Base-by-base conservation (phyloP, 2,113 vertebrate genomes). In the Ciconia maguari region DNA sequence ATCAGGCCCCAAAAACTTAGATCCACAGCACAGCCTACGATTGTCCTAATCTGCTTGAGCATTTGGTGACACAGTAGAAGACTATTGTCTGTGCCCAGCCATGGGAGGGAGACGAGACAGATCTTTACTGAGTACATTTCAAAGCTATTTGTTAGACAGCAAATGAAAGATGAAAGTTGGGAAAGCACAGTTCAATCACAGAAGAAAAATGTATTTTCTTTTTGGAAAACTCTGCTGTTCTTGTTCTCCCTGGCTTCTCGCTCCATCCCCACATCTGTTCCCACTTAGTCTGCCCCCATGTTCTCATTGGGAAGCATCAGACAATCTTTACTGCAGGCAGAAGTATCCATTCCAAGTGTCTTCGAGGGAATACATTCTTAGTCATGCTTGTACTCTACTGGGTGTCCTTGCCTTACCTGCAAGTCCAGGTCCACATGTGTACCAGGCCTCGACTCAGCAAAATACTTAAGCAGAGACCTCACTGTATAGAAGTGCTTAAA, bases 81-180 rank as follows among this genome's bases (percentile, higher is more conserved):
- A 24, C 81, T 79, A 87, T 96, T 92, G 89, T 96, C 92, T 69
- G 38, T 80, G 75, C 16, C 44, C 86, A 94, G 58, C 87, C 89
- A 97, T 0, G 0, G 93, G 57, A 91, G 84, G 58, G 69, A 92
- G 77, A 94, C 72, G 87, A 92, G 89, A 87, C 83, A 82, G 83
- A 96, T 58, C 57, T 75, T 81, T 46, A 93, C 74, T 61, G 70
- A 72, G 48, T 32, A 13, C 27, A 85, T 89, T 96, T 97, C 97
- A 97, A 94, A 94, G 89, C 49, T 92, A 75, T 92, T 96, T 96
- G 83, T 87, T 93, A 94, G 96, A 89, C 86, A 95, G 92, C 48
- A 96, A 96, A 96, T 94, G 89, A 89, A 93, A 92, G 94, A 95
- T 84, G 94, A 95, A 96, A 96, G 83, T 89, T 95, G 89, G 83